Conservation (phyloP, 2,888 invertebrate species). For the Diaprepes abbreviatus region DNA sequence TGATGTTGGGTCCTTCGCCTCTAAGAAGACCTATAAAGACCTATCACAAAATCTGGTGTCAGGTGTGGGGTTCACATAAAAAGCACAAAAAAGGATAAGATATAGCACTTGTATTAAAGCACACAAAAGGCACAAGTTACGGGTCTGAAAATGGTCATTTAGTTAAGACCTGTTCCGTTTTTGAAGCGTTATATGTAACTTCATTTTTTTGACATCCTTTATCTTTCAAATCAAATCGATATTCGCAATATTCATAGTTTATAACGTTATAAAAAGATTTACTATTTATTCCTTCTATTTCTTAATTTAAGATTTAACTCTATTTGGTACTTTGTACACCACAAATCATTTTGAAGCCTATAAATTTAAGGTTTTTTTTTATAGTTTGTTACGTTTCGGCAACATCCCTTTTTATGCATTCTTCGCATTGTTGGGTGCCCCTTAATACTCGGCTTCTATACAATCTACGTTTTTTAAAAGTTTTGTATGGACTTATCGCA, state of each 20-base stretch:
- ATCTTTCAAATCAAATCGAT: background rate
- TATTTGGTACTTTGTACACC: too few species aligned
- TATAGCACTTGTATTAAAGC: background rate
- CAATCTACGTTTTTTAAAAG: background rate
- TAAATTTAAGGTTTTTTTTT: too few species aligned
- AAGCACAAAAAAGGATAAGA: background rate
- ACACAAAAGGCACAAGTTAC: slow-evolving; percentile 3
- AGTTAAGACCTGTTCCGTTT: background rate
- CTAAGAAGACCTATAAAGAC: too few species aligned
- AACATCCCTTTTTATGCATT: too few species aligned
- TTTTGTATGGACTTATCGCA: background rate
- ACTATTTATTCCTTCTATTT: too few species aligned
- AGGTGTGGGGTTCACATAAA: slow-evolving; percentile 1
- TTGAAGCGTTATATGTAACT: background rate
- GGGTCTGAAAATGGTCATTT: background rate
- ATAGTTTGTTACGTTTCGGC: too few species aligned
- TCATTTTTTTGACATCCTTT: background rate
- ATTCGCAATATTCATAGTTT: too few species aligned
- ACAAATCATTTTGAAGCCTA: too few species aligned
- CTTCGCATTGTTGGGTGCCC: background rate
- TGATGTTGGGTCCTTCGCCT: background rate
- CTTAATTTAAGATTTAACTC: too few species aligned
- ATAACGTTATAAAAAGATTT: too few species aligned
- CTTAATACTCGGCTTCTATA: background rate
- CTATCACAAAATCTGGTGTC: slow-evolving; percentile 2